Evolutionary conservation across 2,797 vertebrate genomes (phyloP), one percentile per base, ranked within the genome.

Genomic region (Spinus olivaceus): DNA sequence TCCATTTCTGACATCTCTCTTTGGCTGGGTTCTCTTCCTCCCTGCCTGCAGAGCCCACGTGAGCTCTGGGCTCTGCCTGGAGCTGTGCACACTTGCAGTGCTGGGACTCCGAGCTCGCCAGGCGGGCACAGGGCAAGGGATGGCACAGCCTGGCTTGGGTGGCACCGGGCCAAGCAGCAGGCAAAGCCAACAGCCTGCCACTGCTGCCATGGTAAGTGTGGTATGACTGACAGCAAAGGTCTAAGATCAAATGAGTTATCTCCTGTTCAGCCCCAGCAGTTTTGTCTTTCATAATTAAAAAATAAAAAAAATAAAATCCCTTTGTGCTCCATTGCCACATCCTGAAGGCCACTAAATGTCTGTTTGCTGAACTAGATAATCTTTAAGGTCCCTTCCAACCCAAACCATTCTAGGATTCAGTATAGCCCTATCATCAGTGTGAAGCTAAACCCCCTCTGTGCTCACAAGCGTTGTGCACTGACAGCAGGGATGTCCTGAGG

Each of bases 171-270:
- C 88, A 90, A 15, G 15, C 7, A 6, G 51, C 50, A 6, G 3
- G 46, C 2, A 2, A 84, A 69, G 73, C 73, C 14, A 7, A 27
- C 56, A 79, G 73, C 78, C 81, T 88, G 64, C 54, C 1, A 0
- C 70, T 59, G 73, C 77, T 86, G 21, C 85, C 47, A 2, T 24
- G 6, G 49, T 39, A 77, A 88, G 90, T 88, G 86, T 67, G 93
- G 92, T 28, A 10, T 33, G 67, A 80, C 73, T 77, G 85, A 39
- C 78, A 94, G 12, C 42, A 72, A n/a, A 88, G 78, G 71, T 65
- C 74, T 91, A 5, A 76, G 74, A 85, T 87, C 57, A 88, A 90
- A 80, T 74, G 83, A 73, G 56, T 94, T 82, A 87, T 87, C 88
- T 74, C 71, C 60, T 49, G 71, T 90, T 90, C 90, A 74, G 51